Conservation (phyloP, 2,888 invertebrate species). For the Philhelius pedissequus region DNA sequence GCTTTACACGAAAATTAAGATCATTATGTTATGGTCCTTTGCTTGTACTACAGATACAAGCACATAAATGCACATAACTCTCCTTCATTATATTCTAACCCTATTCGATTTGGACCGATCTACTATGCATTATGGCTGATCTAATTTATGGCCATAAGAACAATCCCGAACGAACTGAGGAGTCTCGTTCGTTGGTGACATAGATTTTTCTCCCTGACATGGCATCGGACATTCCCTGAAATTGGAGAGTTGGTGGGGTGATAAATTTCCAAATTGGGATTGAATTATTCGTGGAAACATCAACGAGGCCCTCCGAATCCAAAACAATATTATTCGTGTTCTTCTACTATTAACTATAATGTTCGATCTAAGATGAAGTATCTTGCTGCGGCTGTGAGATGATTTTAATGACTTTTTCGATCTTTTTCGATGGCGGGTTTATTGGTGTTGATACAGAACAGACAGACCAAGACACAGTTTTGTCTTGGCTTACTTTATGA, state of each 20-base stretch:
- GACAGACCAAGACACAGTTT: conserved; percentile 21
- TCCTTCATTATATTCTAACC: neutral
- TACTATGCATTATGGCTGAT: conserved; percentile 39
- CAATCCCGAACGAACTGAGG: conserved; percentile 24
- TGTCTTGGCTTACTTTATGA: conserved; percentile 50
- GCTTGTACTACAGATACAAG: neutral
- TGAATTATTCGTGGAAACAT: conserved; percentile 59
- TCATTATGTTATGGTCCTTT: conserved; percentile 18
- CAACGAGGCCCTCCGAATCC: neutral
- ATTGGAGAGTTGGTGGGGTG: conserved; percentile 38
- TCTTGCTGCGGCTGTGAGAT: conserved; percentile 26
- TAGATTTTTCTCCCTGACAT: neutral
- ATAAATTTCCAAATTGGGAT: conserved; percentile 56
- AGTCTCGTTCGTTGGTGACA: conserved; percentile 14
- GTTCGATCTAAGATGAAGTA: neutral
- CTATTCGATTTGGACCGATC: conserved; percentile 35
- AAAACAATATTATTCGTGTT: neutral
- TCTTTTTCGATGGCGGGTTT: conserved; percentile 35
- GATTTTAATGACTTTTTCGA: conserved; percentile 33
- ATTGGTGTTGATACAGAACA: conserved; percentile 57
- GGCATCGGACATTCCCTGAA: conserved; percentile 46
- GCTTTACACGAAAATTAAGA: conserved; percentile 48
- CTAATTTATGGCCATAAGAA: conserved; percentile 59
- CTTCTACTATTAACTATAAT: neutral
- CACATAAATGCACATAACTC: neutral